Conservation (phyloP, 1,140 invertebrate genomes). For the Halotydeus destructor region DNA sequence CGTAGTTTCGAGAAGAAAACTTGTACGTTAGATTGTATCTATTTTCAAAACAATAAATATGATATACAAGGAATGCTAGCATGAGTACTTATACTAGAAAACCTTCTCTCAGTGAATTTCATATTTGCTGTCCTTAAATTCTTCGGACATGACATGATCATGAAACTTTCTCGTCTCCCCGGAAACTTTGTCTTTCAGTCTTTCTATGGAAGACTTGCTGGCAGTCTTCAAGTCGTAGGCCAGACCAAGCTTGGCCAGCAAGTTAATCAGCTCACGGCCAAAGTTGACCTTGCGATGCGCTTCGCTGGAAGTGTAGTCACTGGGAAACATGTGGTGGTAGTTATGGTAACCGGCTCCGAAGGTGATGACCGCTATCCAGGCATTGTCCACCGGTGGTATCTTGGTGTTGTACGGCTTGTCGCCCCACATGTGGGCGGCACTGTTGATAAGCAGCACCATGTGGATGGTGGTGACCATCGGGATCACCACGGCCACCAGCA, state of each 20-base stretch:
- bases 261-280: constrained; percentile 57
- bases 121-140: no score
- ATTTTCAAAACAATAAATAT: no score
- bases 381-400: constrained; percentile 28
- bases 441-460: background rate
- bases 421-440: constrained; percentile 32
- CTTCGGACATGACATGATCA: no score
- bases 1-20: no score
- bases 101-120: no score
- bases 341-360: constrained; percentile 33
- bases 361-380: constrained; percentile 24
- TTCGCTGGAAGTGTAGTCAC: constrained; percentile 30
- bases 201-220: constrained; percentile 32
- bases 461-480: background rate
- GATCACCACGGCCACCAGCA: no score
- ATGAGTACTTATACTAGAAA: no score
- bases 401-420: constrained; percentile 25
- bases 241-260: constrained; percentile 46
- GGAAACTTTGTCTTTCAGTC: constrained; percentile 29
- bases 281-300: constrained; percentile 29
- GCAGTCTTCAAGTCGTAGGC: constrained; percentile 50
- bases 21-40: no score
- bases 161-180: no score
- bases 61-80: no score
- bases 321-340: constrained; percentile 35